phyloP scores from a whole-genome alignment of 2,888 invertebrate species.

The Acanthosoma haemorrhoidale region DNA sequence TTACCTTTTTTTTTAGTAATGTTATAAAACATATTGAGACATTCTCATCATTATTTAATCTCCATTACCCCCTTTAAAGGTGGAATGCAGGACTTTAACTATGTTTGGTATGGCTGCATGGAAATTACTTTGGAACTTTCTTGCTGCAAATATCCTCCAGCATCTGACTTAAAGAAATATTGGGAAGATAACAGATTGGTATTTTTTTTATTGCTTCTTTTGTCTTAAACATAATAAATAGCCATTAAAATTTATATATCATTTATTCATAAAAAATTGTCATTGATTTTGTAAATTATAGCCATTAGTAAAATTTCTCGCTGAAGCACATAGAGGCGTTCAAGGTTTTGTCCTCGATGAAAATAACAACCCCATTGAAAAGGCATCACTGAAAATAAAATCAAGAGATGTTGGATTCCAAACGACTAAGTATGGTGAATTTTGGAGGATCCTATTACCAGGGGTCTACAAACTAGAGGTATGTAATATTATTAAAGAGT shows the following conservation, averaged over 20 bases:
- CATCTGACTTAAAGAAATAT: constrained; percentile 49
- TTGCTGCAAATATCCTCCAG: constrained; percentile 61
- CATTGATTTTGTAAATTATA: constrained; percentile 41
- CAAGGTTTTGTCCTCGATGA: constrained; percentile 55
- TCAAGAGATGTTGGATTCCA: constrained; percentile 56
- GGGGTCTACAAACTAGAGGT: constrained; percentile 56
- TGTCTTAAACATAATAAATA: not conserved
- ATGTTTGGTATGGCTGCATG: constrained; percentile 59
- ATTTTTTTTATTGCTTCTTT: constrained; percentile 36
- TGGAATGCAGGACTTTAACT: constrained; percentile 66
- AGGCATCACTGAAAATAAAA: constrained; percentile 51
- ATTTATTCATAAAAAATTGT: not conserved
- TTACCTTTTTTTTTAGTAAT: too few species aligned
- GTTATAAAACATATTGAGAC: too few species aligned
- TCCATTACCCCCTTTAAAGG: constrained; percentile 45
- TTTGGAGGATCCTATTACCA: constrained; percentile 60
- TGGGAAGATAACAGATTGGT: constrained; percentile 58
- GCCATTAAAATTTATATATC: not conserved
- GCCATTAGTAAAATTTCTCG: constrained; percentile 53
- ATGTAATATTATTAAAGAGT: constrained; percentile 25
- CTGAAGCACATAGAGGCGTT: constrained; percentile 56
- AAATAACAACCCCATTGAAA: constrained; percentile 49
- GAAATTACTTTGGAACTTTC: constrained; percentile 62
- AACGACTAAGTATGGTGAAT: constrained; percentile 56
- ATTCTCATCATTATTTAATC: not conserved